Conservation (phyloP, 64 coral and sea anemone genomes). For the Actinia equina region DNA sequence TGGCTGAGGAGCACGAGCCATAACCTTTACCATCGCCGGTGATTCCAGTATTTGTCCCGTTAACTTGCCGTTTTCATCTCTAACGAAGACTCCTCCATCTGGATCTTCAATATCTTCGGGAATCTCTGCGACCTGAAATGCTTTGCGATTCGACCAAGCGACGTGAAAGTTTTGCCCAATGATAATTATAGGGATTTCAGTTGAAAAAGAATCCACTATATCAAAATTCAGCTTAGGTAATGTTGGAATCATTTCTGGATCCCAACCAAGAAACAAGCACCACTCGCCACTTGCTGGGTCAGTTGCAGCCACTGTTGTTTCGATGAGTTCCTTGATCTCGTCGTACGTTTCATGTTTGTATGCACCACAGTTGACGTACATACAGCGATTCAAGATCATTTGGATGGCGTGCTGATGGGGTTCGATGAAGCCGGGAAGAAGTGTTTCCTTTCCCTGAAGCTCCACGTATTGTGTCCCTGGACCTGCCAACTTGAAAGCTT, state of each 20-base stretch:
- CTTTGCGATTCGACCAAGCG: slow-evolving; percentile 38
- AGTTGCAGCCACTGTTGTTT: background rate
- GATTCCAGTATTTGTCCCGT: slow-evolving; percentile 15
- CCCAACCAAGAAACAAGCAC: slow-evolving; percentile 44
- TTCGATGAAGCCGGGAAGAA: slow-evolving; percentile 32
- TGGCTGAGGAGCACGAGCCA: background rate
- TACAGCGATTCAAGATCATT: background rate
- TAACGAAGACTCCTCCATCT: background rate
- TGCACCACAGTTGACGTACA: background rate
- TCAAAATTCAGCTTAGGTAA: background rate
- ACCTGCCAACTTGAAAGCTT: background rate
- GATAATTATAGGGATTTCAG: slow-evolving; percentile 1
- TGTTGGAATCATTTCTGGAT: slow-evolving; percentile 21
- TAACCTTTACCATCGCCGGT: background rate
- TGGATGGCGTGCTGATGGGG: slow-evolving; percentile 30
- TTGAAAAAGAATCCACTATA: slow-evolving; percentile 15
- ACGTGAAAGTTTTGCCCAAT: slow-evolving; percentile 25
- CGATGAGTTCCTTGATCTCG: slow-evolving; percentile 6
- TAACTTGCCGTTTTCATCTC: background rate
- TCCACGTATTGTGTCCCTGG: background rate
- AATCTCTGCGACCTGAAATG: slow-evolving; percentile 11
- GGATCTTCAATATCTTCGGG: background rate
- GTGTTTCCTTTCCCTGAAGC: slow-evolving; percentile 11
- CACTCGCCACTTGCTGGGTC: background rate
- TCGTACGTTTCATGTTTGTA: slow-evolving; percentile 22